Evolutionary conservation across 2,888 invertebrate species (phyloP).

Genomic region (Emesis furor): DNA sequence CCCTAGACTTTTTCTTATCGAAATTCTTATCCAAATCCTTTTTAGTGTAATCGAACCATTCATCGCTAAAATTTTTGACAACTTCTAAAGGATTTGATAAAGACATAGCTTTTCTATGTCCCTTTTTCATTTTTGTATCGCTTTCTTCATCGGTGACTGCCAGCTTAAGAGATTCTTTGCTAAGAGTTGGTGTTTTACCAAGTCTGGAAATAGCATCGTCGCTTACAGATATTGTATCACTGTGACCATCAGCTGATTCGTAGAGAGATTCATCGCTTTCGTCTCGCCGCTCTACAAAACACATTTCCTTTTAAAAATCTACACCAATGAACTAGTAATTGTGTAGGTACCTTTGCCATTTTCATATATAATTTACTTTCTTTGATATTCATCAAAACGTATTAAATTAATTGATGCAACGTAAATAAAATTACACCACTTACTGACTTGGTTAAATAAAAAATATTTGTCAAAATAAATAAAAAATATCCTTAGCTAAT

Average conservation of each 20-base stretch:
- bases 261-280: constrained; percentile 90
- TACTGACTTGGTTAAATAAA: background rate
- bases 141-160: constrained; percentile 89
- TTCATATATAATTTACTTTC: background rate
- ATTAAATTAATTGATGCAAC: too few species aligned
- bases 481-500: too few species aligned
- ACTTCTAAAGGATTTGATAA: constrained; percentile 89
- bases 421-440: too few species aligned
- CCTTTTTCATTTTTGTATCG: constrained; percentile 77
- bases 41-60: constrained; percentile 87
- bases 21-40: constrained; percentile 85
- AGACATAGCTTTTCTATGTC: constrained; percentile 82
- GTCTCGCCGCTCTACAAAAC: constrained; percentile 85
- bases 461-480: too few species aligned
- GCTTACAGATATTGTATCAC: constrained; percentile 88
- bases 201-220: constrained; percentile 87
- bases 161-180: constrained; percentile 89
- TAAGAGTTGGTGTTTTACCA: constrained; percentile 86
- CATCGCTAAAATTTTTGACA: constrained; percentile 88
- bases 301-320: constrained; percentile 46
- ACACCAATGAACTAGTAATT: constrained; percentile 29
- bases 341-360: constrained; percentile 70
- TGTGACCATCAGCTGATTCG: constrained; percentile 89
- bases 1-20: constrained; percentile 88
- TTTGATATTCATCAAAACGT: background rate